Conservation (phyloP, 2,113 vertebrate species). For the Suncus etruscus region DNA sequence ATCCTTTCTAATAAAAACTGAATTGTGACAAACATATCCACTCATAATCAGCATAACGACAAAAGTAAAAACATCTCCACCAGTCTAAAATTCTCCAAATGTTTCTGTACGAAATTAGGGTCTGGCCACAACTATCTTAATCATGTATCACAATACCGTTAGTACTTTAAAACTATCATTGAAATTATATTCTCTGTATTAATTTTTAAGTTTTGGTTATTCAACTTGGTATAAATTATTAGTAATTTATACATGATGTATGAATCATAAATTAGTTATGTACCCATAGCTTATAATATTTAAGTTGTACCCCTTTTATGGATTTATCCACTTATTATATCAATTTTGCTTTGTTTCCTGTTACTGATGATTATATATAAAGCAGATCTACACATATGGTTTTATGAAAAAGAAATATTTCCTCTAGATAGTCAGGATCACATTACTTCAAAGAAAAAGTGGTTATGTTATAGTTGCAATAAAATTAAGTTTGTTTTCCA, state of each 20-base stretch:
- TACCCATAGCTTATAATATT: no score
- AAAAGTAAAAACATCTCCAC: not conserved
- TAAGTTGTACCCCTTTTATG: no score
- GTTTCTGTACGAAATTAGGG: not conserved
- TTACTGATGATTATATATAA: not conserved
- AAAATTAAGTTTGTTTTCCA: not conserved
- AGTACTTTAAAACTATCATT: not conserved
- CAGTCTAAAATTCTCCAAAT: not conserved
- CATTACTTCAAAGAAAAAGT: not conserved
- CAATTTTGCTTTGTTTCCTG: not conserved
- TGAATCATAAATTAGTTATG: no score
- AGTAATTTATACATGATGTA: not conserved
- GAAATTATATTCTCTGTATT: not conserved
- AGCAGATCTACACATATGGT: not conserved
- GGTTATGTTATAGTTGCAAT: not conserved
- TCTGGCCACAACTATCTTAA: not conserved
- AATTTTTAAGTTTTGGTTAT: not conserved
- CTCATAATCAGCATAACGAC: not conserved
- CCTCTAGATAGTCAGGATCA: not conserved
- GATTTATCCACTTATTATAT: not conserved
- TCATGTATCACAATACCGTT: not conserved
- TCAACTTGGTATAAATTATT: not conserved
- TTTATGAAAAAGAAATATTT: not conserved
- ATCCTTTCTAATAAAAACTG: not conserved
- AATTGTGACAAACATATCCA: not conserved